These are phyloP conservation scores for Pilophorus perplexus DNA, from an alignment of 2,888 invertebrate genomes.

Conservation along the genomic window DNA sequence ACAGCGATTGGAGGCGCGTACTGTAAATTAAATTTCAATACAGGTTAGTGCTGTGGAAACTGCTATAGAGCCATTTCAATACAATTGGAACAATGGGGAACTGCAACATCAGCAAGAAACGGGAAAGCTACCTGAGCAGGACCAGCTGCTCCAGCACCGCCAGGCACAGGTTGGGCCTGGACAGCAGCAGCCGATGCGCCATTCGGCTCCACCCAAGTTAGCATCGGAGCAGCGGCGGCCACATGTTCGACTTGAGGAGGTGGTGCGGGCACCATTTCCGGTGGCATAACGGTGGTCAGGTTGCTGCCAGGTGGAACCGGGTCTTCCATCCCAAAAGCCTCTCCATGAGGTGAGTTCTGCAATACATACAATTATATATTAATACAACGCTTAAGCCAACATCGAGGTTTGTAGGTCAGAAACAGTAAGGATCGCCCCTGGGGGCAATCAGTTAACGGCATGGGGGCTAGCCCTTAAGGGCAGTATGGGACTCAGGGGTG, in stretches of 20 bases:
- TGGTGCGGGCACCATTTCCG: slow-evolving; percentile 21
- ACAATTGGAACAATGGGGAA: no score
- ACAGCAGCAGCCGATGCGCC: slow-evolving; percentile 9
- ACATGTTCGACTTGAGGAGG: slow-evolving; percentile 24
- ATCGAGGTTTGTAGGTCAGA: neutral
- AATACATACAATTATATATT: neutral
- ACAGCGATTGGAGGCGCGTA: slow-evolving; percentile 3
- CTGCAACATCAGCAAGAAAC: neutral
- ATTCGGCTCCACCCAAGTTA: slow-evolving; percentile 35
- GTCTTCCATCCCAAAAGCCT: slow-evolving; percentile 25
- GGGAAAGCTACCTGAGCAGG: slow-evolving; percentile 3
- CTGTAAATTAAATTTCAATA: no score
- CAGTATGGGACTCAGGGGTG: no score
- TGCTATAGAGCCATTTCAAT: no score
- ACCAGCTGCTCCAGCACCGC: slow-evolving; percentile 19
- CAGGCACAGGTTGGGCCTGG: slow-evolving; percentile 13
- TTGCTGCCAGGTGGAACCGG: slow-evolving; percentile 13
- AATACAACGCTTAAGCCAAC: neutral
- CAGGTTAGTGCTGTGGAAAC: no score
- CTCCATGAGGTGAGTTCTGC: slow-evolving; percentile 37
- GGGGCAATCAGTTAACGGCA: no score
- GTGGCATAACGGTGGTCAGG: slow-evolving; percentile 12
- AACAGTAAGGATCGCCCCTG: no score
- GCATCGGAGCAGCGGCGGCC: slow-evolving; percentile 26
- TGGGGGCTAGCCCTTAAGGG: no score